Evolutionary conservation across 2,113 vertebrate species (phyloP).

Genomic region (Malurus alboscapulatus): DNA sequence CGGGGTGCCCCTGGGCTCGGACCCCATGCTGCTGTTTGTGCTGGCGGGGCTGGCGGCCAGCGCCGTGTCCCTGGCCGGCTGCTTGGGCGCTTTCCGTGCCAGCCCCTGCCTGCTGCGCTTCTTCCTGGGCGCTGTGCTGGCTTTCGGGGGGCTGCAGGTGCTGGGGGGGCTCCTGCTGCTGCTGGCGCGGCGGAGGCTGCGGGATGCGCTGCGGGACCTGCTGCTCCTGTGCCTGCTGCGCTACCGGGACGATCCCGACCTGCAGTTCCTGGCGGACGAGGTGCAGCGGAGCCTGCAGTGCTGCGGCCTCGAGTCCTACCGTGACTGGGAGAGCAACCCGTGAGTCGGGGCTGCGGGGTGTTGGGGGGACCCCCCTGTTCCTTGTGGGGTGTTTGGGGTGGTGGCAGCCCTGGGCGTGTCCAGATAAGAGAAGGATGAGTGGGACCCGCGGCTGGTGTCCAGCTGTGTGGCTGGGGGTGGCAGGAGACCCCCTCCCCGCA

Average conservation of each 20-base stretch:
- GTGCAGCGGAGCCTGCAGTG: constrained; percentile 85
- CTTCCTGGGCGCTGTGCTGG: constrained; percentile 71
- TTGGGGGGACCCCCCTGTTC: fast-evolving
- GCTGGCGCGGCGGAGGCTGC: constrained; percentile 70
- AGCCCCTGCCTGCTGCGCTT: constrained; percentile 79
- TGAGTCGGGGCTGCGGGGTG: constrained; percentile 67
- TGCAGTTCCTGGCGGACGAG: constrained; percentile 88
- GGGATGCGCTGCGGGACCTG: constrained; percentile 57
- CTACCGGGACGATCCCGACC: constrained; percentile 88
- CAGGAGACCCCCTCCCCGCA: neutral
- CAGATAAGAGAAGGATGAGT: neutral
- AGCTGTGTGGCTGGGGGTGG: fast-evolving
- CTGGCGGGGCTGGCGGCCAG: constrained; percentile 73
- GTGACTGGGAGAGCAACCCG: constrained; percentile 88
- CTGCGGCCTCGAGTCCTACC: constrained; percentile 85
- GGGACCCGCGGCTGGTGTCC: fast-evolving
- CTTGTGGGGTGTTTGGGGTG: neutral
- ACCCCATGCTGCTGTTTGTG: constrained; percentile 84
- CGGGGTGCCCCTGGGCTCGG: constrained; percentile 71
- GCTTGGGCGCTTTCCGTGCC: constrained; percentile 82
- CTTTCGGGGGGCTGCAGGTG: constrained; percentile 71
- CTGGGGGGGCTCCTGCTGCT: constrained; percentile 73
- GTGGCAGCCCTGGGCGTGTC: neutral
- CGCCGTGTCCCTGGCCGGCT: constrained; percentile 79
- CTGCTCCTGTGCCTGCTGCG: constrained; percentile 79